These are phyloP conservation scores for Pemphredon lugubris DNA, from an alignment of 2,888 invertebrate species.

Conservation along the genomic window DNA sequence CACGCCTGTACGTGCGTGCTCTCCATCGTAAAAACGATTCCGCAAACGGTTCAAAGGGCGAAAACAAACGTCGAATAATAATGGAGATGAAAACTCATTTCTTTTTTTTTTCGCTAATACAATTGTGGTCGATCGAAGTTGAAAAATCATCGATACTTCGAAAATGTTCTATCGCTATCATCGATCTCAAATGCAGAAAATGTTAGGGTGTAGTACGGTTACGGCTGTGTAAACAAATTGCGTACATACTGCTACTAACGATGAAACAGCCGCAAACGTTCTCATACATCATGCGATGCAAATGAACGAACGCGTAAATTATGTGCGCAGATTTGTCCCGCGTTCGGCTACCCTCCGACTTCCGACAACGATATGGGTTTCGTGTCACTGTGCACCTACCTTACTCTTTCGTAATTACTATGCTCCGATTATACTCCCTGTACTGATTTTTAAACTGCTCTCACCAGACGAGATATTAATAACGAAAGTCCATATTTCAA, in stretches of 20 bases:
- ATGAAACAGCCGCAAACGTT: slow-evolving; percentile 21
- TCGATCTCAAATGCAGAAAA: slow-evolving; percentile 21
- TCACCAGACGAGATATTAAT: too few species aligned
- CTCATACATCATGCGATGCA: slow-evolving; percentile 38
- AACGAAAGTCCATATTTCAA: too few species aligned
- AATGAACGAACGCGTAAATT: slow-evolving; percentile 44
- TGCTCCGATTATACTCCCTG: too few species aligned
- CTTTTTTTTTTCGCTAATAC: too few species aligned
- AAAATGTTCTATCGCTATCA: too few species aligned
- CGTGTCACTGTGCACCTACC: not conserved
- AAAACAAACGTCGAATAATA: too few species aligned
- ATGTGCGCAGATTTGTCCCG: slow-evolving; percentile 16
- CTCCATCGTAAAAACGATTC: too few species aligned
- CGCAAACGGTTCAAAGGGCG: too few species aligned
- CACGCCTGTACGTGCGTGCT: too few species aligned
- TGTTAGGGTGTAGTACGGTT: slow-evolving; percentile 30
- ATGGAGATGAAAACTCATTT: not conserved
- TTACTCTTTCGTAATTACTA: not conserved
- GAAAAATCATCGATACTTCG: too few species aligned
- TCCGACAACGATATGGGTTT: slow-evolving; percentile 5
- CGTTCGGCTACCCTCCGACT: slow-evolving; percentile 4
- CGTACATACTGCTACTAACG: slow-evolving; percentile 20
- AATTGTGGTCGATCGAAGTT: too few species aligned
- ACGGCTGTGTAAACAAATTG: slow-evolving; percentile 25
- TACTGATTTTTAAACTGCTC: too few species aligned